phyloP scores from a whole-genome alignment of 2,113 vertebrate genomes.

The Campylomormyrus numenius region DNA sequence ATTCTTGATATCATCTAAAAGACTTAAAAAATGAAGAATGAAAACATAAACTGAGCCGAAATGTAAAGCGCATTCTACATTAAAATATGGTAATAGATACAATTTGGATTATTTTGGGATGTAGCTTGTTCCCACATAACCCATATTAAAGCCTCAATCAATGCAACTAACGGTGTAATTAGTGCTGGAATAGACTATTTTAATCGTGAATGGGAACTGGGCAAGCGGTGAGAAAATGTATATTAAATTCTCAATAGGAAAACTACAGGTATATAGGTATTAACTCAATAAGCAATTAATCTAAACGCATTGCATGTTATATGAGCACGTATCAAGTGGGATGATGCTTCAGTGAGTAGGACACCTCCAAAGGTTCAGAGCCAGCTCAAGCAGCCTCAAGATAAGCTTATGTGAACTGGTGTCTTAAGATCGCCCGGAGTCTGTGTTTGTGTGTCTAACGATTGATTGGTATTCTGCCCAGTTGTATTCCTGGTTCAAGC shows the following conservation, averaged over 20 bases:
- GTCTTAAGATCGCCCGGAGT: neutral
- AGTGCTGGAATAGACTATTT: neutral
- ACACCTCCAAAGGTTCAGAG: neutral
- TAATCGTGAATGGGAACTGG: neutral
- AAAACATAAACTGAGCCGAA: neutral
- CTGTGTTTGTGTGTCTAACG: neutral
- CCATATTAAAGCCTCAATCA: neutral
- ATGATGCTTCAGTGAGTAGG: neutral
- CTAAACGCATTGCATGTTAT: neutral
- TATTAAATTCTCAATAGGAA: neutral
- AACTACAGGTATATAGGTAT: neutral
- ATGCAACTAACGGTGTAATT: neutral
- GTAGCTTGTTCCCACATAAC: neutral
- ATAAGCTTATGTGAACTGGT: neutral
- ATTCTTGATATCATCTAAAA: neutral
- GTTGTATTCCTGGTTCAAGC: neutral
- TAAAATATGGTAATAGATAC: neutral
- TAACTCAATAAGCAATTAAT: neutral
- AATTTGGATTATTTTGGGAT: neutral
- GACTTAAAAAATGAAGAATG: neutral
- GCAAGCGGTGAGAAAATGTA: neutral
- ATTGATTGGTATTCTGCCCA: neutral
- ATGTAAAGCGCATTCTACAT: neutral
- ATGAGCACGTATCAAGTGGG: neutral
- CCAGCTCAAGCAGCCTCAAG: neutral